A percentile compares a stretch with the other conserved stretches of the same genome.
phyloP scores from a whole-genome alignment of 2,113 vertebrate species.

The Neopipo cinnamomea region DNA sequence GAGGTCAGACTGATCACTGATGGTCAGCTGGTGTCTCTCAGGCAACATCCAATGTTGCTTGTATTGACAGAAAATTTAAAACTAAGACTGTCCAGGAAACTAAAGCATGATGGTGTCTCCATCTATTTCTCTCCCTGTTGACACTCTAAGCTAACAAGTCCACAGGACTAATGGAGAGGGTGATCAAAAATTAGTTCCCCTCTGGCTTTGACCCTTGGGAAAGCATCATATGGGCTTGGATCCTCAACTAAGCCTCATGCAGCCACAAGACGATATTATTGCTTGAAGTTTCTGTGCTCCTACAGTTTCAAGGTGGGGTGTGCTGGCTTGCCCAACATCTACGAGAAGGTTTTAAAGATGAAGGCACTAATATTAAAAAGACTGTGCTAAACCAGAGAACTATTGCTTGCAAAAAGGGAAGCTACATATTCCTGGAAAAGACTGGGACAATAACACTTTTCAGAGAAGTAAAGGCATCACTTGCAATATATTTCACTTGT shows the following conservation, averaged over 20 bases:
- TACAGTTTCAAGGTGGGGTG: not conserved
- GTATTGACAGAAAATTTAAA: not conserved
- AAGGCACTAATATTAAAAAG: not conserved
- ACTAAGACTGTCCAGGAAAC: not conserved
- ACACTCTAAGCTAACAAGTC: not conserved
- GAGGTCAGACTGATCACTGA: constrained; percentile 12
- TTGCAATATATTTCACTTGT: not conserved
- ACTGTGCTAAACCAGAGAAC: not conserved
- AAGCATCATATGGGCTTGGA: not conserved
- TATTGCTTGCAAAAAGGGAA: not conserved
- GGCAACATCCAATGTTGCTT: constrained; percentile 17
- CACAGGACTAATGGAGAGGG: not conserved
- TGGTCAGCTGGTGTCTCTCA: constrained; percentile 12
- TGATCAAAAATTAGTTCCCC: not conserved
- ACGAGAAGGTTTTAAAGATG: not conserved
- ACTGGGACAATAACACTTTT: not conserved
- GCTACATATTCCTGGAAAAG: not conserved
- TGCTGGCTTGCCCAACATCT: not conserved
- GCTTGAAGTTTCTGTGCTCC: not conserved
- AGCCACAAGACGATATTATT: not conserved
- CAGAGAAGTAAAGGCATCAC: not conserved
- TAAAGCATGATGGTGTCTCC: not conserved
- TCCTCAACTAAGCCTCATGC: not conserved
- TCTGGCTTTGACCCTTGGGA: not conserved
- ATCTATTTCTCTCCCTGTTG: not conserved